A percentile compares a stretch with the other conserved stretches of the same genome.
phyloP scores from a whole-genome alignment of 1,140 invertebrate genomes.

The Maconellicoccus hirsutus region DNA sequence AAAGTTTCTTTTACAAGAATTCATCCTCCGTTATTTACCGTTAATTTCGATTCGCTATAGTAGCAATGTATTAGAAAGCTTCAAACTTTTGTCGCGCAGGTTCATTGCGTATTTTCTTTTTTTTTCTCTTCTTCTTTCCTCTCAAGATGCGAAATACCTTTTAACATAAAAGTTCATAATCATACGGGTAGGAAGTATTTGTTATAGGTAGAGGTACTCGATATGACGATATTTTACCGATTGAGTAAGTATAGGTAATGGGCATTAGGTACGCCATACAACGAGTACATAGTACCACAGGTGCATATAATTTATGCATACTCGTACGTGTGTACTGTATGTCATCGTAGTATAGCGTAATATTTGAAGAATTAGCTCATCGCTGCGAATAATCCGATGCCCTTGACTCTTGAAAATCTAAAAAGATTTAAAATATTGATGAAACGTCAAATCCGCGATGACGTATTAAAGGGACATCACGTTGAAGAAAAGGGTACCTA shows the following conservation, averaged over 20 bases:
- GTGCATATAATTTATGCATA: too few species aligned
- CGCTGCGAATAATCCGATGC: background rate
- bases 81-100: background rate
- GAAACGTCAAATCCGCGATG: background rate
- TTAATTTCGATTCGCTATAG: constrained; percentile 13
- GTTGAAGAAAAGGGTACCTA: constrained; percentile 8
- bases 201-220: too few species aligned
- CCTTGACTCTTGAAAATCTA: background rate
- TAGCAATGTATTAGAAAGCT: background rate
- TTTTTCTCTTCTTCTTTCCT: too few species aligned
- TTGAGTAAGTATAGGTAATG: too few species aligned
- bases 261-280: too few species aligned
- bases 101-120: too few species aligned
- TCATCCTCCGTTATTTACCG: constrained; percentile 16
- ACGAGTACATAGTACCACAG: too few species aligned
- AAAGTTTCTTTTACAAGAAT: constrained; percentile 13
- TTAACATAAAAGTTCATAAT: too few species aligned
- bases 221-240: too few species aligned
- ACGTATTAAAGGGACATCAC: background rate
- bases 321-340: too few species aligned
- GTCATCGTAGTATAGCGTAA: background rate
- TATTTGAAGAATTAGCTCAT: background rate
- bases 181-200: too few species aligned
- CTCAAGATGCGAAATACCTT: too few species aligned
- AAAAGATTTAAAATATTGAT: constrained; percentile 1